A percentile compares a stretch with the other conserved stretches of the same genome.
Evolutionary conservation across 2,797 vertebrate genomes (phyloP).

Genomic region (Sebastes iracundus): DNA sequence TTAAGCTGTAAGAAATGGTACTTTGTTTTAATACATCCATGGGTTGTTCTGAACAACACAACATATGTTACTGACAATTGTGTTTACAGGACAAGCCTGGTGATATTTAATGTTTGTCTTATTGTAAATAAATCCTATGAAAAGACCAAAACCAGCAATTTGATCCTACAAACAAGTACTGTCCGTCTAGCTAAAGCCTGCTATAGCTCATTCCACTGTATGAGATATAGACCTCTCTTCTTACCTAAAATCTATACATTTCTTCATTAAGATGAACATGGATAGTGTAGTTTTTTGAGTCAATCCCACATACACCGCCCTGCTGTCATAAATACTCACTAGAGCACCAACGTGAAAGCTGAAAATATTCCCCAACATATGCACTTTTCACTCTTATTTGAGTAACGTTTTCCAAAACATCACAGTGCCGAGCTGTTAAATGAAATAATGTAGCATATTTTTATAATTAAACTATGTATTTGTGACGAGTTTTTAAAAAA

Average conservation of each 20-base stretch:
- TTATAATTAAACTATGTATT: neutral
- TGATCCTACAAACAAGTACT: neutral
- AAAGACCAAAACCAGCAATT: constrained; percentile 2
- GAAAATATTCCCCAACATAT: neutral
- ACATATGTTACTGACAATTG: neutral
- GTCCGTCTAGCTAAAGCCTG: neutral
- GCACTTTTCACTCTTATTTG: neutral
- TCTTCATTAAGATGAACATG: neutral
- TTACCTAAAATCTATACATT: neutral
- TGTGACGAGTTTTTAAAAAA: neutral
- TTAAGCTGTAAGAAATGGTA: neutral
- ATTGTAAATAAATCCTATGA: neutral
- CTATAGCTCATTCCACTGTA: neutral
- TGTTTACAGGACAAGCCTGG: neutral
- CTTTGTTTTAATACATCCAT: neutral
- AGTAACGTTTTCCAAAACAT: neutral
- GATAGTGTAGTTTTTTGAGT: neutral
- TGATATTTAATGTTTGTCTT: neutral
- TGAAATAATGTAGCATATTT: neutral
- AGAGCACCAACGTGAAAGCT: neutral
- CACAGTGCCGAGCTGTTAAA: neutral
- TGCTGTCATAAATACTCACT: neutral
- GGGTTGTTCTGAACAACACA: neutral
- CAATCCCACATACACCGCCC: neutral
- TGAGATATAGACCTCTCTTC: neutral